Percentiles rank a stretch among this genome's conserved stretches.
Conservation (phyloP, 2,888 invertebrate genomes). For the Seladonia tumulorum region DNA sequence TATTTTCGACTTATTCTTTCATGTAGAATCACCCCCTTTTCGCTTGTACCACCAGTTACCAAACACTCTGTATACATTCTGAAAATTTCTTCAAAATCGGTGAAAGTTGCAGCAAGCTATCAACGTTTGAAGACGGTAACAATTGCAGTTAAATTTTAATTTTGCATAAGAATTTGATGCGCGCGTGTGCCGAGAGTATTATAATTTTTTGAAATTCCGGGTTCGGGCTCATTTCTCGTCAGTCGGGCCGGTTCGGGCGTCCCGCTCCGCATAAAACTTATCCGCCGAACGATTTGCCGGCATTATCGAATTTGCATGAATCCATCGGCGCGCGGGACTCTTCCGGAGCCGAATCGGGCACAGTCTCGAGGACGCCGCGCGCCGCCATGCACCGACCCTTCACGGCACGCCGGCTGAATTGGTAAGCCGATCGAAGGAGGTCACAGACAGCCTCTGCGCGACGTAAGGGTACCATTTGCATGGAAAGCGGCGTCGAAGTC, state of each 20-base stretch:
- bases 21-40: too few relatives aligned
- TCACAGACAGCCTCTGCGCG: constrained; percentile 22
- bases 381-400: not conserved
- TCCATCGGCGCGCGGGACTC: constrained; percentile 51
- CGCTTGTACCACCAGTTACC: too few relatives aligned
- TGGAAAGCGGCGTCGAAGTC: constrained; percentile 50
- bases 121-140: too few relatives aligned
- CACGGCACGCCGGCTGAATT: constrained; percentile 47
- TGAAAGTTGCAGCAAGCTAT: too few relatives aligned
- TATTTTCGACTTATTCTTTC: too few relatives aligned
- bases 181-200: not conserved
- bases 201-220: not conserved
- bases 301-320: constrained; percentile 72
- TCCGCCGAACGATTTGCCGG: constrained; percentile 67
- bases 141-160: not conserved
- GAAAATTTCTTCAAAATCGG: too few relatives aligned
- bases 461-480: constrained; percentile 57
- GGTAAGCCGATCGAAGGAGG: constrained; percentile 48
- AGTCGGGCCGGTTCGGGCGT: not conserved
- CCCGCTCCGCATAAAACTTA: constrained; percentile 48
- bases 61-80: too few relatives aligned
- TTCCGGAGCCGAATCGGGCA: constrained; percentile 39
- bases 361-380: constrained; percentile 22
- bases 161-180: not conserved
- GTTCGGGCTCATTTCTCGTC: not conserved